Base-by-base conservation (phyloP, 2,888 invertebrate species). In the Lydus trimaculatus region DNA sequence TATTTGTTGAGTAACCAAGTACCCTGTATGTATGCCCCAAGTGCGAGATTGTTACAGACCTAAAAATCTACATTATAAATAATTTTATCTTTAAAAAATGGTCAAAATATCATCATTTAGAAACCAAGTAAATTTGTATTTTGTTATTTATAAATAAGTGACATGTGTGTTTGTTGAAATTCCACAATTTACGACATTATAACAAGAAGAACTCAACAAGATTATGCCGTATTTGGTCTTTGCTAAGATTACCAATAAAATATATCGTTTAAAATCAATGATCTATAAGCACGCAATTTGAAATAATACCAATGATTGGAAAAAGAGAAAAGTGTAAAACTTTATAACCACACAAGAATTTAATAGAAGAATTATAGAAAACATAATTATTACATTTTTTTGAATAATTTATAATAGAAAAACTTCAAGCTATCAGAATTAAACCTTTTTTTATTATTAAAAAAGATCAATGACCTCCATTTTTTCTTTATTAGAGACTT, bases 1-100 rank as follows among this genome's bases (percentile, higher is more conserved):
- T 13, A 7, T 11, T 1, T 52, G 79, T 58, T 63, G 87, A 86
- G 89, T 90, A 89, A 88, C 84, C 25, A 81, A 84, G 85, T 91
- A 89, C 91, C 87, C 84, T 75, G 91, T 85, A 71, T 81, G 92
- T 90, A 84, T 85, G 88, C 90, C 91, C 91, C 92, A 89, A 84
- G 88, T 91, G 91, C 91, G 90, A 91, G 91, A 91, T 92, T 92
- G 89, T 88, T 87, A 87, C 90, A 90, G 91, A 88, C 90, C 85
- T 85, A 84, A 63, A 63, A 25, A 23, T 5, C 1, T 6, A 52
- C 52, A 52, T 25, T 52, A 5, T 4, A 52, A 48, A 17, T n/a
- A n/a, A n/a, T 52, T 13, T 13, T 23, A 11, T 52, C 13, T 52
- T 52, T 13, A 23, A 8, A 31, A 28, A 17, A 36, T 59, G 64